Evolutionary conservation across 2,888 invertebrate genomes (phyloP).

Genomic region (Hipparchia semele): DNA sequence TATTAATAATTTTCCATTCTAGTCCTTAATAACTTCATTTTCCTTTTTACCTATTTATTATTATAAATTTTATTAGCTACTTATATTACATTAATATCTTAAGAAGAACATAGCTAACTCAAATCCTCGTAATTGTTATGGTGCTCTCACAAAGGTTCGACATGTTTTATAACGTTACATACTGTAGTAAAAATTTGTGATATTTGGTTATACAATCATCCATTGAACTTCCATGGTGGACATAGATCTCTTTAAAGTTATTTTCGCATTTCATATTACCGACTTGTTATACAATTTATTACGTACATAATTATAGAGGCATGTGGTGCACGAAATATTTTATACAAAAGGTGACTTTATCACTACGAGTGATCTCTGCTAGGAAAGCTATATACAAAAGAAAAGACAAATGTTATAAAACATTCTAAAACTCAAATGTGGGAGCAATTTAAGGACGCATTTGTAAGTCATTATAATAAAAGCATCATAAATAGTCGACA

Average conservation of each 20-base stretch:
- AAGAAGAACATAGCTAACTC: constrained; percentile 45
- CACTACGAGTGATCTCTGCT: too few relatives aligned
- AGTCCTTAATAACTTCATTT: constrained; percentile 26
- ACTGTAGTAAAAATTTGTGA: background rate
- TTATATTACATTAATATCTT: constrained; percentile 20
- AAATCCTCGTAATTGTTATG: constrained; percentile 61
- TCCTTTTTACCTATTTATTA: constrained; percentile 1
- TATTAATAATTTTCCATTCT: constrained; percentile 14
- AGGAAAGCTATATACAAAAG: too few relatives aligned
- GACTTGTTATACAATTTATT: too few relatives aligned
- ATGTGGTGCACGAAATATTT: too few relatives aligned
- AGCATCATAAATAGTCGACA: constrained; percentile 67
- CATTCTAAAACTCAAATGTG: background rate
- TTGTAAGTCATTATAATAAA: constrained; percentile 66
- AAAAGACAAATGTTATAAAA: background rate
- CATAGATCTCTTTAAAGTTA: too few relatives aligned
- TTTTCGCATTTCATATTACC: background rate
- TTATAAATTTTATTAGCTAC: constrained; percentile 14
- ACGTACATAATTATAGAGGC: too few relatives aligned
- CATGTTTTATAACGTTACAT: background rate
- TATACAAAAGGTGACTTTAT: too few relatives aligned
- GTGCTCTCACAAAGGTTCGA: background rate
- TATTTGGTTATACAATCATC: too few relatives aligned
- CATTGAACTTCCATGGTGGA: too few relatives aligned
- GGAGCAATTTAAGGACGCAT: constrained; percentile 45